Base-by-base conservation (phyloP, 1,140 invertebrate species). In the Drosophila trapezifrons region DNA sequence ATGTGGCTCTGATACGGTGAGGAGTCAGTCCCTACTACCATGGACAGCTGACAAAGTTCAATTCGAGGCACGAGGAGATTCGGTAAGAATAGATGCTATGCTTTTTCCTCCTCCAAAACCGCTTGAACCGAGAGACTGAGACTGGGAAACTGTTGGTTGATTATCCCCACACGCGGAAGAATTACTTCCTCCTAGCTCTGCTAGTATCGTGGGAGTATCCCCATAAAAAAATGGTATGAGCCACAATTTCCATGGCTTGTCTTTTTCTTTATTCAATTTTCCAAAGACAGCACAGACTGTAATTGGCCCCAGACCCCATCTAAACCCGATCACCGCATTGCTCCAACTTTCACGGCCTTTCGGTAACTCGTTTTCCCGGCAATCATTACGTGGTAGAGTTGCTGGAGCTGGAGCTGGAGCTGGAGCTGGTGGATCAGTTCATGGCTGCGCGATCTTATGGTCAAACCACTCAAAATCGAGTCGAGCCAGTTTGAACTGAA, bases 391-490 rank as follows among this genome's bases (percentile, higher is more conserved):
- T 75, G 45, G 51, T 47, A 13, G 25, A 13, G 20, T 4, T 27
- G n/a, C n/a, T n/a, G n/a, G n/a, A 20, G 52, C 38, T 57, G 3
- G 27, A 13, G 20, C 8, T 27, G 49, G 20, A 12, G 18, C 7
- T 29, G 15, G 13, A 13, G 20, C n/a, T 46, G 32, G 56, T 20
- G 62, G 58, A 55, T 57, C 57, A 15, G 65, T 57, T 70, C 69
- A 63, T 63, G 69, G 57, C 57, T 58, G 54, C 8, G 15, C 22
- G 13, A 54, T 29, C 35, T 22, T 70, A 62, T 76, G 73, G 75
- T 37, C 75, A 77, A 69, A 40, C 74, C 49, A 77, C 75, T 77
- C 38, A 40, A 56, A 63, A 77, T 77, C 74, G 58, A 77, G 75
- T 77, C 65, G 38, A 57, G 73, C 75, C 75, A 57, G 75, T 77